Conservation (phyloP, 2,797 vertebrate genomes). For the Rhabdomys pumilio region DNA sequence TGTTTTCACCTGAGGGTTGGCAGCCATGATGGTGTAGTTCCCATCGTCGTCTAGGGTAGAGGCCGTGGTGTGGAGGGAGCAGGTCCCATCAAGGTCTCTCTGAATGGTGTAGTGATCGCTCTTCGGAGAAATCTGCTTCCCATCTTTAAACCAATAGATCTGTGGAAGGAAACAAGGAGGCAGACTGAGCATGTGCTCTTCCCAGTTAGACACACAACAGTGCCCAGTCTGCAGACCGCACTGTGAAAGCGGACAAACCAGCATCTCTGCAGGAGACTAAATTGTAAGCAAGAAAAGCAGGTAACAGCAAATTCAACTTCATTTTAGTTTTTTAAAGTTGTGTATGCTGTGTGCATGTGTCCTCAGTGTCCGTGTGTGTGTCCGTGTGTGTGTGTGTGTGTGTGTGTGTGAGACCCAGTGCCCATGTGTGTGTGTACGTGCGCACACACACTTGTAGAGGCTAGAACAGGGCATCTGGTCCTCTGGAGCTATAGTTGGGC, state of each 20-base stretch:
- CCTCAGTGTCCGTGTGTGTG: neutral
- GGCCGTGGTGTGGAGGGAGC: conserved; percentile 93
- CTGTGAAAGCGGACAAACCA: neutral
- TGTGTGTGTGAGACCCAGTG: neutral
- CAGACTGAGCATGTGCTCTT: neutral
- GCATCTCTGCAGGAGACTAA: neutral
- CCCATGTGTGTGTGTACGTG: fast-evolving
- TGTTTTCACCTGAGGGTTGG: conserved; percentile 94
- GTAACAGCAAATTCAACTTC: neutral
- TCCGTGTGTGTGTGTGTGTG: neutral
- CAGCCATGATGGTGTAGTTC: conserved; percentile 98
- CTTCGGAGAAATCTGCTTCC: conserved; percentile 98
- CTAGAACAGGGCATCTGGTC: neutral
- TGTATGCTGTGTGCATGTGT: neutral
- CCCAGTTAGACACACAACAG: fast-evolving
- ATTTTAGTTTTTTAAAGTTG: neutral
- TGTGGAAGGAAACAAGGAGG: conserved; percentile 83
- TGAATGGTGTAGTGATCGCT: conserved; percentile 98
- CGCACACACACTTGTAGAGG: neutral
- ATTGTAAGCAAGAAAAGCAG: neutral
- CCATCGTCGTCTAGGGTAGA: conserved; percentile 98
- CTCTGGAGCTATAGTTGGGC: neutral
- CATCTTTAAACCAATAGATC: conserved; percentile 99
- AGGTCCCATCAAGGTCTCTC: conserved; percentile 95
- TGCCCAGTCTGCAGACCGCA: neutral